These are phyloP conservation scores for Dromiciops gliroides DNA, from an alignment of 2,113 vertebrate species.

Conservation along the genomic window DNA sequence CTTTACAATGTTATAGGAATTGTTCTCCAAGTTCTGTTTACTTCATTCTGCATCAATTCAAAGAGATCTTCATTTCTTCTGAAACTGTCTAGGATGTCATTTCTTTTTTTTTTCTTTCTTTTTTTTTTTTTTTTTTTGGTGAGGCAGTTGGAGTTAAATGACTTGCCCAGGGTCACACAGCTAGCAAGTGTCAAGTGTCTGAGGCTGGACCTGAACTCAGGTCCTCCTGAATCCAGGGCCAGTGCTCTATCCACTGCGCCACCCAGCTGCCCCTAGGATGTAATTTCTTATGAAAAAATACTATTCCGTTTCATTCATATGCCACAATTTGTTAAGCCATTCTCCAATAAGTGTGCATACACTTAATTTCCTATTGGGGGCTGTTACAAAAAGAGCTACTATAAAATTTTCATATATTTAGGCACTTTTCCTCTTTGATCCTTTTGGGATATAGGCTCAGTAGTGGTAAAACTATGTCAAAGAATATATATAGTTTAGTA, in stretches of 20 bases:
- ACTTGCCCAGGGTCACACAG: too few relatives aligned
- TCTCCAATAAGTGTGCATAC: neutral
- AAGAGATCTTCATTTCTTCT: neutral
- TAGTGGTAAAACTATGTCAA: neutral
- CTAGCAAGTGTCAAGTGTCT: too few relatives aligned
- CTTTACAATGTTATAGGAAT: neutral
- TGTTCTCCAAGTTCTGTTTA: neutral
- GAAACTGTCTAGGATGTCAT: neutral
- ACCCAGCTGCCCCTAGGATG: too few relatives aligned
- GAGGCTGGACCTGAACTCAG: too few relatives aligned
- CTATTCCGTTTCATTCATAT: neutral
- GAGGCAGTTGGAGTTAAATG: too few relatives aligned
- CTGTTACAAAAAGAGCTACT: neutral
- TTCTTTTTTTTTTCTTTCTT: too few relatives aligned
- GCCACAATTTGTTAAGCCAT: neutral
- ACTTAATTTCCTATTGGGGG: neutral
- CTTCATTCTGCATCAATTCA: neutral
- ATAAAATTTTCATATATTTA: neutral
- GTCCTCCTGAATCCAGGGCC: too few relatives aligned
- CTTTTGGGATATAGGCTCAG: neutral
- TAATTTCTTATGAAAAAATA: neutral
- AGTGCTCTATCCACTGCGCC: too few relatives aligned
- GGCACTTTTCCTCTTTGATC: neutral
- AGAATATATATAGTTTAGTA: neutral
- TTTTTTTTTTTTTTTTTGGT: too few relatives aligned